Percentiles rank a stretch among this genome's conserved stretches.
These are phyloP conservation scores for Sussaba pulchella DNA, from an alignment of 2,888 invertebrate species.

Conservation along the genomic window DNA sequence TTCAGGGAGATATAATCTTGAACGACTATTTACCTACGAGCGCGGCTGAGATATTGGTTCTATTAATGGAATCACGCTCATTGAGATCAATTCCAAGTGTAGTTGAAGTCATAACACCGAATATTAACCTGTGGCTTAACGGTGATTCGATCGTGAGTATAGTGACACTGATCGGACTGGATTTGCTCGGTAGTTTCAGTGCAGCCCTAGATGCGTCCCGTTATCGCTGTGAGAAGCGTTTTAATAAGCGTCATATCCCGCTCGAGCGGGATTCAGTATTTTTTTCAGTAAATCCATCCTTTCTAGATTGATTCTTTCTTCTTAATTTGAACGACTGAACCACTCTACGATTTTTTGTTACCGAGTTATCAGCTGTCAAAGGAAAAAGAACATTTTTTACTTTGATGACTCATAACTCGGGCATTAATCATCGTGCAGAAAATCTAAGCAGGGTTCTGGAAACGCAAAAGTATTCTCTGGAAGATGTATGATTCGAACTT, in stretches of 20 bases:
- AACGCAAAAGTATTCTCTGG: too few species aligned
- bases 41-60: conserved; percentile 40
- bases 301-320: too few species aligned
- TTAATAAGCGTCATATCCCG: conserved; percentile 48
- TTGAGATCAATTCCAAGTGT: conserved; percentile 25
- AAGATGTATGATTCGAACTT: too few species aligned
- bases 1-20: conserved; percentile 19
- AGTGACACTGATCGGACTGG: conserved; percentile 28
- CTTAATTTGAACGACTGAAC: too few species aligned
- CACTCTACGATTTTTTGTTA: too few species aligned
- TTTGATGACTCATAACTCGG: too few species aligned
- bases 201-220: conserved; percentile 17
- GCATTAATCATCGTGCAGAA: too few species aligned
- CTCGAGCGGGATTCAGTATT: too few species aligned
- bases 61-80: conserved; percentile 48
- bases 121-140: conserved; percentile 54
- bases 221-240: conserved; percentile 53
- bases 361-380: too few species aligned
- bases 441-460: too few species aligned
- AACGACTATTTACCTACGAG: conserved; percentile 35
- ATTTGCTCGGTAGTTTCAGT: conserved; percentile 35
- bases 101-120: conserved; percentile 50
- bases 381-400: too few species aligned
- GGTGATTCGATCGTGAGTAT: conserved; percentile 47
- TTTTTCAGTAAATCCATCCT: too few species aligned